Evolutionary conservation across 2,797 vertebrate genomes (phyloP), one percentile per base, ranked within the genome.

Genomic region (Aotus griseimembra): DNA sequence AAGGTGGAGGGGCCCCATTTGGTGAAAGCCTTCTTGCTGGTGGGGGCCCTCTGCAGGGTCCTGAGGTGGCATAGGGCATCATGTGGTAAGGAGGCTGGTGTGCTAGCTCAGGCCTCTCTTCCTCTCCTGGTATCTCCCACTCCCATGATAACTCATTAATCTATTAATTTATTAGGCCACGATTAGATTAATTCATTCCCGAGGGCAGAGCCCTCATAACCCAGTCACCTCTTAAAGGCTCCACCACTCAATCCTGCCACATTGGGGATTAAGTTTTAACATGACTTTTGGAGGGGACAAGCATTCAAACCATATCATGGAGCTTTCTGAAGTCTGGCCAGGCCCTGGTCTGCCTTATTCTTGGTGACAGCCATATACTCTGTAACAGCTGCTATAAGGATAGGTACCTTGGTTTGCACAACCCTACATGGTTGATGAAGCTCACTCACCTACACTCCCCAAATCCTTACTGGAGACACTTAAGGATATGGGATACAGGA

Each of bases 391-490:
- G 13, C 76, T 36, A 2, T 30, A 6, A 14, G 24, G 39, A 46
- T 19, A 10, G 82, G 14, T 4, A 44, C 52, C 36, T 55, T 5
- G 44, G 13, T 61, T 48, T 41, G 12, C 1, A 4, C 1, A 15
- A 11, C 55, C 41, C 20, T 3, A 4, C 28, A 5, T 1, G 4
- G 12, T 4, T 4, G 57, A 3, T 13, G 81, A 64, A 79, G 33
- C 6, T 12, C n/a, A 12, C 41, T 84, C 0, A 0, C 4, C 17
- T 15, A 7, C 24, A 26, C 10, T 6, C 12, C 41, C 10, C 5
- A n/a, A 41, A n/a, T 52, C 55, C 48, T 73, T 87, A 13, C 52
- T 73, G 6, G 28, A 30, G 33, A 28, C 41, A 7, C 1, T 7
- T 1, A 4, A 61, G 33, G 84, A 70, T 17, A 67, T n/a, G 64